A percentile compares a stretch with the other conserved stretches of the same genome.
These are phyloP conservation scores for Euwallacea fornicatus DNA, from an alignment of 1,140 invertebrate genomes.

Conservation along the genomic window DNA sequence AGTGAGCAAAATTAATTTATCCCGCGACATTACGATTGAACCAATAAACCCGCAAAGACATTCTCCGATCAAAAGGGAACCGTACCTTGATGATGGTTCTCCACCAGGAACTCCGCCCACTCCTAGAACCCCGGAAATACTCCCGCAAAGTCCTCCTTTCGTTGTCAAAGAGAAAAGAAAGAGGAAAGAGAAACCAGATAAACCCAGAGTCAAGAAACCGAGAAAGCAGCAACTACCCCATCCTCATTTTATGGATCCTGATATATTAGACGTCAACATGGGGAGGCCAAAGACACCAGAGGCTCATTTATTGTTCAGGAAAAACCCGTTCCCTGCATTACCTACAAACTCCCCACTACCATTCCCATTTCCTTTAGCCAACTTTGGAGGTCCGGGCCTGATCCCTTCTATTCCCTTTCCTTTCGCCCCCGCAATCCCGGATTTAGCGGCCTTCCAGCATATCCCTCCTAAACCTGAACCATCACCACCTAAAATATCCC, in stretches of 20 bases:
- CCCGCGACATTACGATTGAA: constrained; percentile 55
- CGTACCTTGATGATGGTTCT: constrained; percentile 59
- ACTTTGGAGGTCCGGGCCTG: constrained; percentile 58
- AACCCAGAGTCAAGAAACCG: constrained; percentile 47
- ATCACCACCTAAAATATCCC: constrained; percentile 45
- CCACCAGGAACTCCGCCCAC: constrained; percentile 59
- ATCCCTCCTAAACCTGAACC: constrained; percentile 53
- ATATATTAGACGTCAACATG: constrained; percentile 45
- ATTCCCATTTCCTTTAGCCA: constrained; percentile 54
- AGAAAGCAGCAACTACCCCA: constrained; percentile 24
- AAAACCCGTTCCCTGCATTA: constrained; percentile 45
- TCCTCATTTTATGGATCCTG: constrained; percentile 37
- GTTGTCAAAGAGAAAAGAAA: constrained; percentile 65
- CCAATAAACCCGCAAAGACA: constrained; percentile 38
- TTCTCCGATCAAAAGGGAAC: constrained; percentile 41
- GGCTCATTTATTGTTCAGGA: constrained; percentile 51
- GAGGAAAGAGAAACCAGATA: constrained; percentile 61
- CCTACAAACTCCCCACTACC: constrained; percentile 57
- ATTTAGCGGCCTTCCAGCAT: constrained; percentile 58
- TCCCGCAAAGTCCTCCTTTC: constrained; percentile 53
- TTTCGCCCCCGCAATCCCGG: constrained; percentile 52
- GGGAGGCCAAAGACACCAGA: constrained; percentile 68
- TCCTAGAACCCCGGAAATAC: constrained; percentile 62
- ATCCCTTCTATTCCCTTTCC: constrained; percentile 65
- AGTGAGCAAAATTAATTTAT: constrained; percentile 46